A percentile compares a stretch with the other conserved stretches of the same genome.
phyloP scores from a whole-genome alignment of 2,113 vertebrate species.

The Ameiurus melas region DNA sequence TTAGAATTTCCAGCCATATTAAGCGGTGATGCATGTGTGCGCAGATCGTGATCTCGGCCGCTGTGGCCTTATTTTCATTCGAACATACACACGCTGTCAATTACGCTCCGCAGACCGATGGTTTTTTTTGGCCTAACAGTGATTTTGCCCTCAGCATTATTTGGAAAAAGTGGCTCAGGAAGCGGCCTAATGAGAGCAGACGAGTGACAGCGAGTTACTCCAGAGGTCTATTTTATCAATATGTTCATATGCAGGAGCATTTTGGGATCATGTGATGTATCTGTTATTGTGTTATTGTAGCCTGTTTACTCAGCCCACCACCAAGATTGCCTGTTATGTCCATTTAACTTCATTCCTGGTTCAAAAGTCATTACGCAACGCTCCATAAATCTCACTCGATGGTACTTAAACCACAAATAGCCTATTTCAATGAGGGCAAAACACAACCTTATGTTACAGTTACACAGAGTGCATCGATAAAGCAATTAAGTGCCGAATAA shows the following conservation, averaged over 20 bases:
- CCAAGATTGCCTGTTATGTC: constrained; percentile 28
- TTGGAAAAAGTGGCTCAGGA: constrained; percentile 19
- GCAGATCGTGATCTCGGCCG: not conserved
- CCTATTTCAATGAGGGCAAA: constrained; percentile 22
- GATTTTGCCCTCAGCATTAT: constrained; percentile 12
- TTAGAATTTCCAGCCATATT: constrained; percentile 24
- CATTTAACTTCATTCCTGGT: constrained; percentile 39
- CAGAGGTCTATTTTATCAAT: constrained; percentile 25
- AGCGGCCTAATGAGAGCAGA: constrained; percentile 33
- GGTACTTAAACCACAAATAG: constrained; percentile 27
- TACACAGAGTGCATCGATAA: constrained; percentile 16
- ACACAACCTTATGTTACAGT: constrained; percentile 18
- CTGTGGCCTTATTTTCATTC: constrained; percentile 15
- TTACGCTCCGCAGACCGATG: constrained; percentile 35
- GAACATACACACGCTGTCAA: constrained; percentile 33
- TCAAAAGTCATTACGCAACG: constrained; percentile 4
- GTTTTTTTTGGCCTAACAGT: not conserved
- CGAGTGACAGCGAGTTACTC: constrained; percentile 26
- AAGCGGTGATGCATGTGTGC: constrained; percentile 15
- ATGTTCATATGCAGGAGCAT: constrained; percentile 17
- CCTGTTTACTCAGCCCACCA: constrained; percentile 18
- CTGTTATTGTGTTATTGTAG: constrained; percentile 22
- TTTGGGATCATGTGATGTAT: constrained; percentile 17
- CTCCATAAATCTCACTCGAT: constrained; percentile 28
- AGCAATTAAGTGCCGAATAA: not conserved